Percentiles rank a stretch among this genome's conserved stretches.
Evolutionary conservation across 2,113 vertebrate species (phyloP).

Genomic region (Corvus hawaiiensis): DNA sequence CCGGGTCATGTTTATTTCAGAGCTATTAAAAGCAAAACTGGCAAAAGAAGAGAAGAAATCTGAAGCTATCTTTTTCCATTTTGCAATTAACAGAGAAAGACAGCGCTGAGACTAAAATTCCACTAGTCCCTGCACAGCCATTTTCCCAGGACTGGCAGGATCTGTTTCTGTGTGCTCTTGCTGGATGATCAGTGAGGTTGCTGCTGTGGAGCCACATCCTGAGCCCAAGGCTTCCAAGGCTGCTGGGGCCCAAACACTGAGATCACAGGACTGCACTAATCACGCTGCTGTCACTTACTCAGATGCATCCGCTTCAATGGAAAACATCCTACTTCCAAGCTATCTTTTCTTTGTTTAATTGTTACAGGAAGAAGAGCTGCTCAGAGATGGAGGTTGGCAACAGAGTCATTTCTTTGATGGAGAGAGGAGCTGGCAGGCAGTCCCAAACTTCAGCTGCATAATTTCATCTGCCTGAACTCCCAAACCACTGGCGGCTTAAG

Average conservation of each 20-base stretch:
- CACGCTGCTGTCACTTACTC: neutral
- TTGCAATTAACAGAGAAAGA: neutral
- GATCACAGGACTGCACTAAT: neutral
- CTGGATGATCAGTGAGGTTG: neutral
- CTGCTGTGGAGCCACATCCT: neutral
- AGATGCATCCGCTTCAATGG: neutral
- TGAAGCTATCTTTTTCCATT: neutral
- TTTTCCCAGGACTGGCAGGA: neutral
- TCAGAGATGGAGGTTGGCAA: neutral
- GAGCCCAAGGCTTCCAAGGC: neutral
- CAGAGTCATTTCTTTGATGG: neutral
- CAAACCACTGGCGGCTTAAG: neutral
- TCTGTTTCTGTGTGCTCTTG: rapidly evolving
- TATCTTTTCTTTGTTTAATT: conserved; percentile 29
- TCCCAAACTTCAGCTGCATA: conserved; percentile 23
- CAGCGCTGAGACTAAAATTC: neutral
- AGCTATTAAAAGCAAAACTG: conserved; percentile 16
- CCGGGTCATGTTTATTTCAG: neutral
- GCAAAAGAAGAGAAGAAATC: neutral
- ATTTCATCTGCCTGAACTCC: neutral
- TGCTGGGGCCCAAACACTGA: neutral
- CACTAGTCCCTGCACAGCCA: neutral
- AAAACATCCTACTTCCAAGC: conserved; percentile 29
- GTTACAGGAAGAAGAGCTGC: conserved; percentile 29
- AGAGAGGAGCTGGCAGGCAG: neutral